phyloP scores from a whole-genome alignment of 1,140 invertebrate genomes.

The Zaprionus kolodkinae region DNA sequence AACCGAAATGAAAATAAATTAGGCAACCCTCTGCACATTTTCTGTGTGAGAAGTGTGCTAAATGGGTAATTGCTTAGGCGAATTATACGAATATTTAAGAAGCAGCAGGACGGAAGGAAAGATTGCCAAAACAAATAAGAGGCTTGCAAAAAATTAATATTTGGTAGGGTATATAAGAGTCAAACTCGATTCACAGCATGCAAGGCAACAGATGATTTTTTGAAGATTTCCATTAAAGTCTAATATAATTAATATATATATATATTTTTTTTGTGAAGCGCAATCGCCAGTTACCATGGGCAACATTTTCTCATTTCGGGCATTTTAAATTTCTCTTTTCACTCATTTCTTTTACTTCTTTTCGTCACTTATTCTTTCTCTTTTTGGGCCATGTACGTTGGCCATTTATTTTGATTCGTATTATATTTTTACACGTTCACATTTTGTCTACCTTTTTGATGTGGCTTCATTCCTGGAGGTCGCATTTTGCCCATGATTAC shows the following conservation, averaged over 20 bases:
- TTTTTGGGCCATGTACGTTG: conserved; percentile 43
- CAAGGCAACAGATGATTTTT: neutral
- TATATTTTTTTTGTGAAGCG: neutral
- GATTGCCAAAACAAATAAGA: neutral
- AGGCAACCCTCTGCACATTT: conserved; percentile 55
- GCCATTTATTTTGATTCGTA: conserved; percentile 65
- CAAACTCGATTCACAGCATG: neutral
- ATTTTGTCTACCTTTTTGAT: conserved; percentile 59
- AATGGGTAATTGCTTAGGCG: conserved; percentile 24
- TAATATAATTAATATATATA: no score
- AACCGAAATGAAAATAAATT: conserved; percentile 38
- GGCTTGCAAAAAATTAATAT: no score
- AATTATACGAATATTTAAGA: conserved; percentile 41
- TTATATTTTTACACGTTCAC: conserved; percentile 39
- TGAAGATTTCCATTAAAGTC: neutral
- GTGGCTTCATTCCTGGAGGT: conserved; percentile 55
- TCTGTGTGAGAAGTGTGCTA: conserved; percentile 16
- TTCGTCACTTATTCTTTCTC: no score
- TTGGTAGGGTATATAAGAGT: neutral
- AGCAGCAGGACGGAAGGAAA: neutral
- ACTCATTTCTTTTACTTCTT: neutral
- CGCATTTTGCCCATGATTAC: conserved; percentile 29
- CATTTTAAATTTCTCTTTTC: conserved; percentile 17
- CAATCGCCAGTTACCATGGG: neutral
- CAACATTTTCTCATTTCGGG: neutral